Conservation (phyloP, 2,797 vertebrate genomes). For the Sebastes iracundus region DNA sequence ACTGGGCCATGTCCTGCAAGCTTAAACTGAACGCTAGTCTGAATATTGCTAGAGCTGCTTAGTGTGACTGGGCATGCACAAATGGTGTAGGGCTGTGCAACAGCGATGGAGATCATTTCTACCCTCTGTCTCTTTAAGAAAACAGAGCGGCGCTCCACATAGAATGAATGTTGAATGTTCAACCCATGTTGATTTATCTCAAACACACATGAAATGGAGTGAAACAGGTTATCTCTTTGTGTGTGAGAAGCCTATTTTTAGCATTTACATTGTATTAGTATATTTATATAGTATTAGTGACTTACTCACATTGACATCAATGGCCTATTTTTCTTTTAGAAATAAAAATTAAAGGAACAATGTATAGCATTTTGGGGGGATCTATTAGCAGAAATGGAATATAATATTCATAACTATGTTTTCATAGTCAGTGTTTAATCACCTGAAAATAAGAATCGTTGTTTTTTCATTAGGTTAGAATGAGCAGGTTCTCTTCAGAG, state of each 20-base stretch:
- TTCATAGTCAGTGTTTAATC: too few relatives aligned
- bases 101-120: constrained; percentile 17
- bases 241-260: constrained; percentile 4
- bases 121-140: constrained; percentile 80
- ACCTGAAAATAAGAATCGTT: too few relatives aligned
- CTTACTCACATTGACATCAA: not conserved
- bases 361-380: too few relatives aligned
- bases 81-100: constrained; percentile 68
- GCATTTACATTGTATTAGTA: not conserved
- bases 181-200: constrained; percentile 62
- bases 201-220: constrained; percentile 55
- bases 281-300: not conserved
- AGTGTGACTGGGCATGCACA: constrained; percentile 85
- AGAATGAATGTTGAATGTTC: constrained; percentile 73
- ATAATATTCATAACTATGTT: too few relatives aligned
- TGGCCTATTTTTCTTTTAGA: not conserved
- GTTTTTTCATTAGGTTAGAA: too few relatives aligned
- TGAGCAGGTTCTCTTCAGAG: too few relatives aligned
- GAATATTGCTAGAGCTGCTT: constrained; percentile 81
- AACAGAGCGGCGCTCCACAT: constrained; percentile 49
- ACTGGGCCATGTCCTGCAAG: constrained; percentile 87
- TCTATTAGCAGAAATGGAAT: too few relatives aligned
- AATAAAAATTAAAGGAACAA: not conserved
- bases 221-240: constrained; percentile 43
- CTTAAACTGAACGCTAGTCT: constrained; percentile 81